These are phyloP conservation scores for Gastrophysa polygoni DNA, from an alignment of 2,888 invertebrate genomes.

Conservation along the genomic window DNA sequence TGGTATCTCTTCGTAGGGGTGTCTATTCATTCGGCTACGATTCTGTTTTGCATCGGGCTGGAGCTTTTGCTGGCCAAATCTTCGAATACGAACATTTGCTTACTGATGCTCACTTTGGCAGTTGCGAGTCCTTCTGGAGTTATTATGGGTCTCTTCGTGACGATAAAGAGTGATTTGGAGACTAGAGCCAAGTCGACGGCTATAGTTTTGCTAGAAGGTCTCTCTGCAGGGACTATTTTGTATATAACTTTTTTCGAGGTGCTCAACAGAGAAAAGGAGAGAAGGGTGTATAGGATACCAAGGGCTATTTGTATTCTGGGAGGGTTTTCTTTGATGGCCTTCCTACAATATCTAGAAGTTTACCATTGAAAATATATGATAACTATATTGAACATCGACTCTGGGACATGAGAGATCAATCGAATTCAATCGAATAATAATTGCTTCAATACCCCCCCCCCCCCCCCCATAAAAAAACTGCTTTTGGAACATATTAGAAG, in stretches of 20 bases:
- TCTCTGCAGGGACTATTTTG: conserved; percentile 61
- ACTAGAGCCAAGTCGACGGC: conserved; percentile 54
- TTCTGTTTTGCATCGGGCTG: conserved; percentile 63
- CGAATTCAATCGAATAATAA: no score
- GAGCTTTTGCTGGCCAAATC: conserved; percentile 60
- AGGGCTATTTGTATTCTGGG: conserved; percentile 53
- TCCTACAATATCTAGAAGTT: conserved; percentile 45
- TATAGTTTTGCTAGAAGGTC: conserved; percentile 57
- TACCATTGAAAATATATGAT: neutral
- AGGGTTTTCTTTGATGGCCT: conserved; percentile 56
- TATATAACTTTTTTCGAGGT: conserved; percentile 64
- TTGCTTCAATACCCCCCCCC: no score
- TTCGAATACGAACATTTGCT: conserved; percentile 52
- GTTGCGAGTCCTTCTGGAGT: conserved; percentile 62
- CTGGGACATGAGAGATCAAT: no score
- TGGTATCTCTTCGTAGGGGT: conserved; percentile 63
- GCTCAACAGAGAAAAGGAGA: conserved; percentile 57
- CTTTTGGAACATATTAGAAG: no score
- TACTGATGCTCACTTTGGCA: conserved; percentile 59
- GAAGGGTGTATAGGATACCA: conserved; percentile 51
- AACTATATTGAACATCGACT: no score
- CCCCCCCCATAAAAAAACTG: no score
- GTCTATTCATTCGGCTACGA: conserved; percentile 61
- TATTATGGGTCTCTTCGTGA: conserved; percentile 57
- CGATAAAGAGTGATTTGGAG: conserved; percentile 52